Conservation (phyloP, 2,888 invertebrate genomes). For the Agrenia bidenticulata region DNA sequence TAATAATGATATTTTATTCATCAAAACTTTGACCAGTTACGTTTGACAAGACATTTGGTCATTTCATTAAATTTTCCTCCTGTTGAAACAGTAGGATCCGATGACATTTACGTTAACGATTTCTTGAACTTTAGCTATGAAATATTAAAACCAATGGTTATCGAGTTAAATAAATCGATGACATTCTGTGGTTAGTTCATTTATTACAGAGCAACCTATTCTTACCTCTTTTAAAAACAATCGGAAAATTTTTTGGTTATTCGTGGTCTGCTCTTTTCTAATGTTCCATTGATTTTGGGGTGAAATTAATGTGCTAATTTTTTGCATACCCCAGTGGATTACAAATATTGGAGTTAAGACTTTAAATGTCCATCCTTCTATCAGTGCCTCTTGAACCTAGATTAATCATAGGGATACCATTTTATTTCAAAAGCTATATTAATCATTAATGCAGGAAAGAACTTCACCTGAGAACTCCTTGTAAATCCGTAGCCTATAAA, state of each 20-base stretch:
- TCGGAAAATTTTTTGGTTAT: slow-evolving; percentile 13
- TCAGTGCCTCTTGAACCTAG: slow-evolving; percentile 15
- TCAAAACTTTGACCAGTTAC: too few species aligned
- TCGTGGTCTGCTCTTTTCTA: slow-evolving; percentile 10
- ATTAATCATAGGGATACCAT: background rate
- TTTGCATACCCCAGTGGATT: slow-evolving; percentile 32
- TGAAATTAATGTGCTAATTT: slow-evolving; percentile 6
- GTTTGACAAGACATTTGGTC: too few species aligned
- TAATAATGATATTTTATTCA: too few species aligned
- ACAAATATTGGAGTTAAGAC: slow-evolving; percentile 29
- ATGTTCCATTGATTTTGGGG: slow-evolving; percentile 9
- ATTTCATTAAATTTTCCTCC: too few species aligned
- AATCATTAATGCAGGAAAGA: background rate
- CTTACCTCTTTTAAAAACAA: slow-evolving; percentile 20
- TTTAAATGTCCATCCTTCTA: slow-evolving; percentile 30
- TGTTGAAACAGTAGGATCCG: too few species aligned
- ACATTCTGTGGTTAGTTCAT: too few species aligned
- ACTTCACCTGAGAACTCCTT: slow-evolving; percentile 30
- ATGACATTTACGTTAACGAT: too few species aligned
- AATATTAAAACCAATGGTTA: too few species aligned
- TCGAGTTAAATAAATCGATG: too few species aligned
- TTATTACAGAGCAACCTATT: too few species aligned
- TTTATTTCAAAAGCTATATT: background rate
- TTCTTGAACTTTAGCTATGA: too few species aligned
- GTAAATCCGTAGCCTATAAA: slow-evolving; percentile 37